phyloP scores from a whole-genome alignment of 2,797 vertebrate species.

The Enteromius thamalakanensis region DNA sequence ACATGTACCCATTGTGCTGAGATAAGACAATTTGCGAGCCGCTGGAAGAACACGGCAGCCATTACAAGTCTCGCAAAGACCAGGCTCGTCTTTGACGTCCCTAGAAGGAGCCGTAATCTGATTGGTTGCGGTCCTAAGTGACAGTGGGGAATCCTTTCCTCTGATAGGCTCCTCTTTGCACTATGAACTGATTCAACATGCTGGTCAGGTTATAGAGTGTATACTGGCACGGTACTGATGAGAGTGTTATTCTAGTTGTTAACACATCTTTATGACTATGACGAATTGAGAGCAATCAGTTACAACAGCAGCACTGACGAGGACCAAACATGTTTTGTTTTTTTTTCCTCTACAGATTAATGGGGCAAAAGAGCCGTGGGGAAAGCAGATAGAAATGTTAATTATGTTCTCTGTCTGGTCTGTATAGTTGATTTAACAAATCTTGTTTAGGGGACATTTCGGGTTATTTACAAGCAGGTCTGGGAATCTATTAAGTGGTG shows the following conservation, averaged over 20 bases:
- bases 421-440: slow-evolving; percentile 36
- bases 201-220: neutral
- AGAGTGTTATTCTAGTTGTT: slow-evolving; percentile 41
- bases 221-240: slow-evolving; percentile 9
- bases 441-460: slow-evolving; percentile 22
- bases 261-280: slow-evolving; percentile 47
- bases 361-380: slow-evolving; percentile 20
- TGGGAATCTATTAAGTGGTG: neutral
- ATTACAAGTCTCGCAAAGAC: slow-evolving; percentile 11
- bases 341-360: slow-evolving; percentile 43
- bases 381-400: slow-evolving; percentile 46
- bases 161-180: slow-evolving; percentile 16
- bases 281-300: slow-evolving; percentile 39
- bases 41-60: slow-evolving; percentile 25
- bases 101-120: neutral
- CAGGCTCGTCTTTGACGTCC: neutral
- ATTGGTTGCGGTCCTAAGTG: slow-evolving; percentile 26
- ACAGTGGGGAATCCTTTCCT: slow-evolving; percentile 8
- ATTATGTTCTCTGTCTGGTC: slow-evolving; percentile 30
- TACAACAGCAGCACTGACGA: slow-evolving; percentile 13
- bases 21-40: slow-evolving; percentile 20
- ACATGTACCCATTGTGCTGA: neutral
- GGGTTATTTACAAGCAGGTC: slow-evolving; percentile 9
- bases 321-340: slow-evolving; percentile 16
- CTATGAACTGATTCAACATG: slow-evolving; percentile 21